These are phyloP conservation scores for Galaxea fascicularis DNA, from an alignment of 92 coral and sea anemone genomes.

Conservation along the genomic window DNA sequence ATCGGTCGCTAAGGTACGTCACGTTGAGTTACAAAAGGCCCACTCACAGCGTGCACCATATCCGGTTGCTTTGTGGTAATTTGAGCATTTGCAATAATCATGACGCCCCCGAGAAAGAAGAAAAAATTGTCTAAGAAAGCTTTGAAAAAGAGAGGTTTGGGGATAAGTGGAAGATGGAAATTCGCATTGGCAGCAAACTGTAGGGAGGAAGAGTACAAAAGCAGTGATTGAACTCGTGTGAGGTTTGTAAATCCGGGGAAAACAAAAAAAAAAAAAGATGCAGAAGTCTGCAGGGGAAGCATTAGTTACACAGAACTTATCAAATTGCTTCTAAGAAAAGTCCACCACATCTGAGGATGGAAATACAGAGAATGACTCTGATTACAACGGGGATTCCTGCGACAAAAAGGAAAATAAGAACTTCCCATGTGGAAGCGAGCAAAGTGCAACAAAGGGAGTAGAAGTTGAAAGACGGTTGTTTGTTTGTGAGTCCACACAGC, in stretches of 20 bases:
- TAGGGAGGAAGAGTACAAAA: constrained; percentile 29
- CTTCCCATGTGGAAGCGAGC: background rate
- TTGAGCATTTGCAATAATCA: background rate
- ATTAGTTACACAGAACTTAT: constrained; percentile 7
- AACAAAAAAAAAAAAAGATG: constrained; percentile 37
- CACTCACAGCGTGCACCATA: constrained; percentile 5
- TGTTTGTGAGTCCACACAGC: constrained; percentile 65
- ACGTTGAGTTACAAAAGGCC: too few relatives aligned
- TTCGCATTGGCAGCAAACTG: constrained; percentile 56
- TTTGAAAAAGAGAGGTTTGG: background rate
- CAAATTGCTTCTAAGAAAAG: constrained; percentile 2
- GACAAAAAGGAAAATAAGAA: background rate
- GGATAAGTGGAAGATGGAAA: constrained; percentile 4
- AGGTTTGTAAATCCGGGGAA: constrained; percentile 45
- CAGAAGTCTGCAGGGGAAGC: constrained; percentile 51
- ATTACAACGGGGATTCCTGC: background rate
- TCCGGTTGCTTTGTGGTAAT: background rate
- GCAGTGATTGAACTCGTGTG: constrained; percentile 13
- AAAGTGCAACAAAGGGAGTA: background rate
- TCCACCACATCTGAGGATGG: background rate
- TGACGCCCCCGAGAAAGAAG: background rate
- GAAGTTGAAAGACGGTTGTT: constrained; percentile 46
- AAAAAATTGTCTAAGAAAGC: constrained; percentile 19
- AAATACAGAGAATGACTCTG: constrained; percentile 5
- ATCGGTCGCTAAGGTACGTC: constrained; percentile 19